phyloP scores from a whole-genome alignment of 2,797 vertebrate genomes.

The Poeciliopsis presidionis region DNA sequence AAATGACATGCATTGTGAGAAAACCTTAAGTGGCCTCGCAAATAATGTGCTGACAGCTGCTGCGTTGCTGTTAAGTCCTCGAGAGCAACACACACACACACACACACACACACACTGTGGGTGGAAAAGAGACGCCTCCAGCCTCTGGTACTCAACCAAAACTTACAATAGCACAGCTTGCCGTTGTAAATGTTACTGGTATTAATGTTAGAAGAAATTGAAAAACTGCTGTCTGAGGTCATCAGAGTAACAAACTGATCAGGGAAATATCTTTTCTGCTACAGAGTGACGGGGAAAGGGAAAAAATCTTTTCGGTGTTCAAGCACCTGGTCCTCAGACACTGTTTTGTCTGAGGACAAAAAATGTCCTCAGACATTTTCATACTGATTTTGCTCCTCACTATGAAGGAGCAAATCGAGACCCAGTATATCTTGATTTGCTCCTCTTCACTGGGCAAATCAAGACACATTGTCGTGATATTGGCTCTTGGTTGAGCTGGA shows the following conservation, averaged over 20 bases:
- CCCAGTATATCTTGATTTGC: not conserved
- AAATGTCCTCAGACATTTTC: too few species aligned
- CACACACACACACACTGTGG: not conserved
- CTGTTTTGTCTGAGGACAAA: not conserved
- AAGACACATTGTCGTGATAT: not conserved
- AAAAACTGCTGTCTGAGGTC: not conserved
- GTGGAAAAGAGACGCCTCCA: not conserved
- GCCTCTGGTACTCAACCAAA: not conserved
- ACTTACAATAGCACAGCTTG: not conserved
- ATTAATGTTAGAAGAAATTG: not conserved
- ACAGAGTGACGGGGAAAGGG: not conserved
- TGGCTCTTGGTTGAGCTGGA: not conserved
- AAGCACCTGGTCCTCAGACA: not conserved
- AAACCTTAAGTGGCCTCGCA: too few species aligned
- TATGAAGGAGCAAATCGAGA: too few species aligned
- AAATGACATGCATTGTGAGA: not conserved
- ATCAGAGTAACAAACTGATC: not conserved
- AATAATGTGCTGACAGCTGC: not conserved
- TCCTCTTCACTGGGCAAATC: not conserved
- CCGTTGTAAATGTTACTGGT: not conserved
- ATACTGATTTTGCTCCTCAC: too few species aligned
- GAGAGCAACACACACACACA: not conserved
- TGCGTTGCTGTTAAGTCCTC: not conserved
- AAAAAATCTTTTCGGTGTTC: not conserved
- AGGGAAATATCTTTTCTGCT: not conserved